These are phyloP conservation scores for Agrochola lychnidis DNA, from an alignment of 2,888 invertebrate genomes.

Conservation along the genomic window DNA sequence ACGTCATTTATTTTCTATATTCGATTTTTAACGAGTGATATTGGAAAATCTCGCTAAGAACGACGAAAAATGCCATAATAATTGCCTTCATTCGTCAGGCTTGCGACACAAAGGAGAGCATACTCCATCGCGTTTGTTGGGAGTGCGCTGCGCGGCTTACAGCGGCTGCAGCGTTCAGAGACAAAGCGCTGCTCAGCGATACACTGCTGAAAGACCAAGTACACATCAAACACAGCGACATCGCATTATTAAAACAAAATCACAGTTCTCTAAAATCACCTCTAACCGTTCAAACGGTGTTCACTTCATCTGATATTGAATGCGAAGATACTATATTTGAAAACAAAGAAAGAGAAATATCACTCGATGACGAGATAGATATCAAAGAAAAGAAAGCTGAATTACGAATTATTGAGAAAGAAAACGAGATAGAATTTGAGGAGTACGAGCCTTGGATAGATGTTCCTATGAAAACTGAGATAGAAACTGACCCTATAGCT, in stretches of 20 bases:
- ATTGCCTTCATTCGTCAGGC: conserved; percentile 12
- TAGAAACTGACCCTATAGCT: conserved; percentile 19
- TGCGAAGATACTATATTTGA: background rate
- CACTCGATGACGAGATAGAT: too few species aligned
- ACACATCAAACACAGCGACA: conserved; percentile 1
- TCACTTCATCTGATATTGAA: conserved; percentile 3
- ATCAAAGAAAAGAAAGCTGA: background rate
- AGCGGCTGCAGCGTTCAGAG: conserved; percentile 33
- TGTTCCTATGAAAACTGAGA: conserved; percentile 5
- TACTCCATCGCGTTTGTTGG: conserved; percentile 22
- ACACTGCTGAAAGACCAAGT: conserved; percentile 16
- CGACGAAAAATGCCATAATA: background rate
- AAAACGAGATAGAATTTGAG: background rate
- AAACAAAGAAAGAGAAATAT: conserved; percentile 3
- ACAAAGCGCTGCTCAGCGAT: conserved; percentile 40
- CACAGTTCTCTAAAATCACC: conserved; percentile 13
- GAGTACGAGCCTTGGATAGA: conserved; percentile 24
- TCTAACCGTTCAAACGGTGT: background rate
- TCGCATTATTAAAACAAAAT: background rate
- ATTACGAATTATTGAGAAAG: background rate
- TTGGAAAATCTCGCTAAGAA: too few species aligned
- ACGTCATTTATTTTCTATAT: too few species aligned
- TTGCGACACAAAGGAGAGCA: background rate
- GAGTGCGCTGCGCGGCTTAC: conserved; percentile 34
- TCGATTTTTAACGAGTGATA: too few species aligned